These are phyloP conservation scores for Lampris megalopsis DNA, from an alignment of 2,113 vertebrate genomes.

Conservation along the genomic window DNA sequence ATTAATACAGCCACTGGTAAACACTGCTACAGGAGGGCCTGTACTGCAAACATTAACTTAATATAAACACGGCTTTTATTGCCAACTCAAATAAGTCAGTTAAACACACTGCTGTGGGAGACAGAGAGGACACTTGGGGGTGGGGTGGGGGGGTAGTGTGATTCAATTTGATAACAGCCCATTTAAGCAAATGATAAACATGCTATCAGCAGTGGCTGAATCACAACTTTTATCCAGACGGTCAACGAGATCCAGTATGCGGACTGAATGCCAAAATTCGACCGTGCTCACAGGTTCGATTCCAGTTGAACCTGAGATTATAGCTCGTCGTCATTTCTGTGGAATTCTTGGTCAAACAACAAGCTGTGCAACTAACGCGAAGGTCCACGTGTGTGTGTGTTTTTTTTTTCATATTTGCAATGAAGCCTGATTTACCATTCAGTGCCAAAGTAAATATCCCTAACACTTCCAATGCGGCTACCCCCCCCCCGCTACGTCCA, in stretches of 20 bases:
- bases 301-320: too few relatives aligned
- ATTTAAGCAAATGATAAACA: slow-evolving; percentile 12
- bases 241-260: neutral
- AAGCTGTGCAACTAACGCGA: neutral
- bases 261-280: neutral
- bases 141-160: slow-evolving; percentile 28
- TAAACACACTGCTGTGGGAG: slow-evolving; percentile 29
- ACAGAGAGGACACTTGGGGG: neutral
- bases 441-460: neutral
- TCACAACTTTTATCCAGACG: neutral
- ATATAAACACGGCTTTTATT: slow-evolving; percentile 41
- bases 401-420: slow-evolving; percentile 5
- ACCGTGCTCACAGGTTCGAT: too few relatives aligned
- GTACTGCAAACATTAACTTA: slow-evolving; percentile 44
- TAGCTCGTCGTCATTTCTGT: too few relatives aligned
- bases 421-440: slow-evolving; percentile 9
- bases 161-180: slow-evolving; percentile 10
- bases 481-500: slow-evolving; percentile 7
- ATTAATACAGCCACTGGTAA: slow-evolving; percentile 68
- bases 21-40: slow-evolving; percentile 51
- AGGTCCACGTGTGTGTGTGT: neutral
- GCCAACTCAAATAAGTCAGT: slow-evolving; percentile 50
- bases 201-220: slow-evolving; percentile 1
- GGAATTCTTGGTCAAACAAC: neutral
- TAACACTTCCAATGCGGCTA: neutral